Conservation (phyloP, 1,140 invertebrate genomes). For the Cydia pomonella region DNA sequence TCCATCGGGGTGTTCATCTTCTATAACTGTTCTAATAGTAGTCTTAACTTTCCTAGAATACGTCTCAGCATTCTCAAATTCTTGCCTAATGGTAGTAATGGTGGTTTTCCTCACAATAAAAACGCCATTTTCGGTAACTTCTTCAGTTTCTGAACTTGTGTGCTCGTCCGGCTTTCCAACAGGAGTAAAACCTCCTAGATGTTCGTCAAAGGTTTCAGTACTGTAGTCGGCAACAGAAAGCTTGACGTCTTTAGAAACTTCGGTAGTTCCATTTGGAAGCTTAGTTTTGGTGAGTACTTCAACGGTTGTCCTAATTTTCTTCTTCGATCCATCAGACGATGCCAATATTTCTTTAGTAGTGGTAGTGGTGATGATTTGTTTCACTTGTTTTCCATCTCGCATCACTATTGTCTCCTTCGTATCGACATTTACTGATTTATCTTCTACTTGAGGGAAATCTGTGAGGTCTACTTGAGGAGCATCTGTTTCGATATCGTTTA, state of each 20-base stretch:
- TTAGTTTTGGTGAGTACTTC: slow-evolving; percentile 72
- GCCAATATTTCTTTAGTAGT: slow-evolving; percentile 74
- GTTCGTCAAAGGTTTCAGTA: slow-evolving; percentile 61
- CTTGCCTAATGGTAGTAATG: slow-evolving; percentile 63
- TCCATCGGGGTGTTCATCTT: slow-evolving; percentile 77
- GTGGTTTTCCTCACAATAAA: slow-evolving; percentile 68
- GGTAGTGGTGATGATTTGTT: slow-evolving; percentile 70
- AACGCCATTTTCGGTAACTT: slow-evolving; percentile 59
- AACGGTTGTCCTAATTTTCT: slow-evolving; percentile 69
- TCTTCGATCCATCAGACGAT: slow-evolving; percentile 55
- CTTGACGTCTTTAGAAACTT: slow-evolving; percentile 74
- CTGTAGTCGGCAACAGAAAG: slow-evolving; percentile 68
- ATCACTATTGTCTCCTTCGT: slow-evolving; percentile 59
- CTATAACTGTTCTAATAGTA: slow-evolving; percentile 63
- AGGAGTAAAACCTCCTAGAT: slow-evolving; percentile 61
- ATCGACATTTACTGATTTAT: slow-evolving; percentile 63
- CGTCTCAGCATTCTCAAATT: slow-evolving; percentile 58
- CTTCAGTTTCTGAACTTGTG: slow-evolving; percentile 54
- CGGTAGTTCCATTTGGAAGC: slow-evolving; percentile 65
- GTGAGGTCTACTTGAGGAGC: slow-evolving; percentile 35
- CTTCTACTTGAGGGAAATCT: slow-evolving; percentile 55
- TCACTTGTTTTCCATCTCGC: slow-evolving; percentile 63
- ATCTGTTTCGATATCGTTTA: slow-evolving; percentile 54
- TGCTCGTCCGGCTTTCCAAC: slow-evolving; percentile 60
- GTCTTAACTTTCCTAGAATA: slow-evolving; percentile 72